Evolutionary conservation across 2,113 vertebrate genomes (phyloP).

Genomic region (Erythrolamprus reginae): DNA sequence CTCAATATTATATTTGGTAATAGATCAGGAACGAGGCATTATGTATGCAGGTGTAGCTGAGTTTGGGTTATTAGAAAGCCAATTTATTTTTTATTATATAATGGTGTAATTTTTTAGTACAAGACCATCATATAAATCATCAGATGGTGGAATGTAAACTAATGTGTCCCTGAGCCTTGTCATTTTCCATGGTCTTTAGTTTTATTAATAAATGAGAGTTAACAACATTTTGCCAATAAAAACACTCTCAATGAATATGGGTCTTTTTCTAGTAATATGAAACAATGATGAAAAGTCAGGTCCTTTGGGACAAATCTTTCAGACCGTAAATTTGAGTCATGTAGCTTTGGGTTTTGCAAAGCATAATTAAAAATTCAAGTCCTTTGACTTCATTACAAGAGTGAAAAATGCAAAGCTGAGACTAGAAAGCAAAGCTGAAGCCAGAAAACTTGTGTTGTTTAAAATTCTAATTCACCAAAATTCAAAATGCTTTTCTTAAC

Average conservation of each 20-base stretch:
- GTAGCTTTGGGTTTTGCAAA: background rate
- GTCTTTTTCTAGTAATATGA: conserved; percentile 37
- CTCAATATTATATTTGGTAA: conserved; percentile 62
- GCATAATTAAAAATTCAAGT: fast-evolving
- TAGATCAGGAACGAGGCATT: conserved; percentile 60
- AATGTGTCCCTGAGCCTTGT: conserved; percentile 63
- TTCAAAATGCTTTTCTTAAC: background rate
- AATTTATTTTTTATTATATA: conserved; percentile 67
- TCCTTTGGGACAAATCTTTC: background rate
- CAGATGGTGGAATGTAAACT: conserved; percentile 62
- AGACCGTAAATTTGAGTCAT: background rate
- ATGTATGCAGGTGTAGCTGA: conserved; percentile 62
- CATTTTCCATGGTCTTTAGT: conserved; percentile 65
- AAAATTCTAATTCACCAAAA: fast-evolving
- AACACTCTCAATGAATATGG: conserved; percentile 51
- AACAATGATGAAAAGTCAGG: conserved; percentile 24
- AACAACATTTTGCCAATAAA: conserved; percentile 40
- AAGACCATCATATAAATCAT: conserved; percentile 60
- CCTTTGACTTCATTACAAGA: fast-evolving
- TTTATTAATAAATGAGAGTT: conserved; percentile 66
- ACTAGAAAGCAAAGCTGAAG: fast-evolving
- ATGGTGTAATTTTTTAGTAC: conserved; percentile 61
- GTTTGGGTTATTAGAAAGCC: conserved; percentile 67
- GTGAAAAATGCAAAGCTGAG: background rate
- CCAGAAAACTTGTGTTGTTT: fast-evolving